Evolutionary conservation across 2,113 vertebrate species (phyloP), one percentile per base, ranked within the genome.

Genomic region (Sterna hirundo): DNA sequence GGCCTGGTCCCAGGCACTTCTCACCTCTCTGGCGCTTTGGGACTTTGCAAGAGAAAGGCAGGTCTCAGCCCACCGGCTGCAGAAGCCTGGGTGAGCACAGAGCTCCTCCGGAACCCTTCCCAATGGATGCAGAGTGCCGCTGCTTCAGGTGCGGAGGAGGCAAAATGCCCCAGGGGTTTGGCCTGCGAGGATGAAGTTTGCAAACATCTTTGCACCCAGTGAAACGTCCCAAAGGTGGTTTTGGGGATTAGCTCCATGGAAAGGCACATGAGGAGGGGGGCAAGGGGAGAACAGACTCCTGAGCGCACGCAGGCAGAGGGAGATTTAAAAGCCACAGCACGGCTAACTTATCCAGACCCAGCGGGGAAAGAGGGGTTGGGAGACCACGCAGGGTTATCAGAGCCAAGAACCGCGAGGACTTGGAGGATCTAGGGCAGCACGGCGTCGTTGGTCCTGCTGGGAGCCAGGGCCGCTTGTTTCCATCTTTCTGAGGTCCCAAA

Each of bases 201-300:
- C 83, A 71, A 26, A 40, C 25, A 9, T 16, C 38, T 72, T 11
- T 71, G 25, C 25, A 61, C 21, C 20, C 23, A 40, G 2, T 44
- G 34, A 52, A 78, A 75, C 16, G 36, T 40, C 26, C 36, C 10
- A 3, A 7, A 51, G 34, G 13, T 0, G 1, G 8, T 38, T 49
- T 40, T 13, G 29, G 34, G 20, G 15, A 34, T 66, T 22, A n/a
- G 34, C 54, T 32, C 69, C 61, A 16, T 1, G 4, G 27, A 10
- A 19, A 2, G 1, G 19, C 30, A 49, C 34, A 21, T 0, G 1
- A 62, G 47, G 29, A 68, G 55, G 40, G 55, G 19, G 27, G 49
- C 4, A 10, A n/a, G 32, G 32, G 84, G 42, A 25, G 29, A 66
- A 27, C 20, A 30, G 46, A 2, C 38, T 25, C 1, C 38, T 21